Conservation (phyloP, 2,113 vertebrate genomes). For the Odocoileus virginianus region DNA sequence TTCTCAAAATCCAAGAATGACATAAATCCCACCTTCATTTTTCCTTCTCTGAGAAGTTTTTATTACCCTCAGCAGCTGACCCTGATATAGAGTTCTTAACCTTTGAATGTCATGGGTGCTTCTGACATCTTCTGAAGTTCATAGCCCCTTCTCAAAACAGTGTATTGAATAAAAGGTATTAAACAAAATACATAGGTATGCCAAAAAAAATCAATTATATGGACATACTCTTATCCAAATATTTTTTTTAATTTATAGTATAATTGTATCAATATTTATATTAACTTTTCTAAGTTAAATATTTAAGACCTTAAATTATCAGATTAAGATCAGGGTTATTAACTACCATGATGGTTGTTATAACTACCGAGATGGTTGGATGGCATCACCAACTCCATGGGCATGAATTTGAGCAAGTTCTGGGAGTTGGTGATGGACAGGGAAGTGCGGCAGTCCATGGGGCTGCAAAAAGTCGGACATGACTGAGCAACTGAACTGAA, state of each 20-base stretch:
- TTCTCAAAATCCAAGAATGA: neutral
- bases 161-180: neutral
- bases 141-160: neutral
- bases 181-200: neutral
- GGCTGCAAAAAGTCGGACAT: neutral
- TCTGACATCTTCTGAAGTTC: neutral
- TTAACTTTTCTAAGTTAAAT: neutral
- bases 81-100: neutral
- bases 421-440: neutral
- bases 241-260: neutral
- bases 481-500: neutral
- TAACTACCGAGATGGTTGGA: neutral
- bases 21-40: neutral
- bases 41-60: neutral
- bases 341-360: neutral
- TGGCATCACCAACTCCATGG: neutral
- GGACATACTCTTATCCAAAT: neutral
- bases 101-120: neutral
- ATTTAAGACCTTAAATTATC: neutral
- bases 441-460: neutral
- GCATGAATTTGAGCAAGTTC: neutral
- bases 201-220: neutral
- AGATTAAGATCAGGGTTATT: neutral
- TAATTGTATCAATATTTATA: neutral
- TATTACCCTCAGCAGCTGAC: neutral